phyloP scores from a whole-genome alignment of 64 coral and sea anemone species.

The Porites lutea region DNA sequence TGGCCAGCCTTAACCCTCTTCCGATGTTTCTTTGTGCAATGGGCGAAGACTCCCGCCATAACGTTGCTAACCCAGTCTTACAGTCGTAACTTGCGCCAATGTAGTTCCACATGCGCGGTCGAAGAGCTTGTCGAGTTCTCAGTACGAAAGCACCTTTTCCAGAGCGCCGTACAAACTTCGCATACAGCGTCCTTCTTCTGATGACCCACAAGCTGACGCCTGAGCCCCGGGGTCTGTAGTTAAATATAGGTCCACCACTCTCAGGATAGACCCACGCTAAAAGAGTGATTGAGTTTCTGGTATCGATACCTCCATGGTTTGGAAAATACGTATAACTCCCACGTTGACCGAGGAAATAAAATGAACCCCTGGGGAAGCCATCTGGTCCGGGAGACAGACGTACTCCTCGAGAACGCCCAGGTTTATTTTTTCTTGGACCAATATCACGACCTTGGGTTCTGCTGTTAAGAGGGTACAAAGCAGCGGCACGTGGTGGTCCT shows the following conservation, averaged over 20 bases:
- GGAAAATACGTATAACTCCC: conserved; percentile 76
- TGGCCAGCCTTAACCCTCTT: conserved; percentile 71
- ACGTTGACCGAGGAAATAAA: conserved; percentile 41
- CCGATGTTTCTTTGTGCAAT: conserved; percentile 58
- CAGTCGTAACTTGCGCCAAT: conserved; percentile 78
- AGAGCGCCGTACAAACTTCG: conserved; percentile 4
- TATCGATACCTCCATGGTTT: conserved; percentile 82
- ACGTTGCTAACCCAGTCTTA: conserved; percentile 58
- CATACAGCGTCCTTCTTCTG: conserved; percentile 51
- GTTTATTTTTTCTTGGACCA: conserved; percentile 56
- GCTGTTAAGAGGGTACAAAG: conserved; percentile 72
- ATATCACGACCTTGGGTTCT: conserved; percentile 51
- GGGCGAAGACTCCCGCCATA: conserved; percentile 65
- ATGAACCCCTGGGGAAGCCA: conserved; percentile 66
- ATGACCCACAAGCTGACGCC: conserved; percentile 28
- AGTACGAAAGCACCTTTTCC: conserved; percentile 28
- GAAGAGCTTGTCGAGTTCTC: conserved; percentile 17
- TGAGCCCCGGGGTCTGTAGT: conserved; percentile 42
- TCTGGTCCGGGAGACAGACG: conserved; percentile 56
- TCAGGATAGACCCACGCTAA: conserved; percentile 82
- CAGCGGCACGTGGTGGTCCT: conserved; percentile 61
- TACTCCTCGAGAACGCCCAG: conserved; percentile 38
- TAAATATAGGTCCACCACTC: conserved; percentile 66
- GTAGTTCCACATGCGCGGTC: conserved; percentile 65
- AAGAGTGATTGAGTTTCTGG: conserved; percentile 70